These are phyloP conservation scores for Dione vanillae DNA, from an alignment of 2,888 invertebrate species.

Conservation along the genomic window DNA sequence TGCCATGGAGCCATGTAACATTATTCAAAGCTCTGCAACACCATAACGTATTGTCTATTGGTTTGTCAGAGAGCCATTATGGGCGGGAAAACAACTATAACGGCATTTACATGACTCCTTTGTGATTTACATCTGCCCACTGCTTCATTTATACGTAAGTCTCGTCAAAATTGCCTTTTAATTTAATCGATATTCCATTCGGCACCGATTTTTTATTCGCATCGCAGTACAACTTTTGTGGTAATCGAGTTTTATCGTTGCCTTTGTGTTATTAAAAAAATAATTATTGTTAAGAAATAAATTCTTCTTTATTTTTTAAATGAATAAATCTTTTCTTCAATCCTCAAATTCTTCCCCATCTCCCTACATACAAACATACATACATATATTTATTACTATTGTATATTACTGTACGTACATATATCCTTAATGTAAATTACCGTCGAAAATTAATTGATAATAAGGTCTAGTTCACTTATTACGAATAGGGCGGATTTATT, in stretches of 20 bases:
- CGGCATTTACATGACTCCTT: conserved; percentile 70
- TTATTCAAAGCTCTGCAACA: conserved; percentile 34
- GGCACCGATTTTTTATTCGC: conserved; percentile 22
- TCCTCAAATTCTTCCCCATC: too few relatives aligned
- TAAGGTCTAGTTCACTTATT: too few relatives aligned
- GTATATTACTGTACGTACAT: too few relatives aligned
- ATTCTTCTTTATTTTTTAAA: too few relatives aligned
- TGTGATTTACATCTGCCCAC: conserved; percentile 63
- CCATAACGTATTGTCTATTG: conserved; percentile 51
- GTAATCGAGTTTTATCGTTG: not conserved
- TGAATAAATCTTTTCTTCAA: too few relatives aligned
- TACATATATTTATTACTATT: too few relatives aligned
- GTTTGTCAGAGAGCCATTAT: conserved; percentile 57
- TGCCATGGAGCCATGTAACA: not conserved
- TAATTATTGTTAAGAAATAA: too few relatives aligned
- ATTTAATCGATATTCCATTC: conserved; percentile 55
- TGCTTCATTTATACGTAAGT: conserved; percentile 55
- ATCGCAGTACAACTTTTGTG: conserved; percentile 3
- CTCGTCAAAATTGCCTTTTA: conserved; percentile 57
- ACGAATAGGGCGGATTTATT: too few relatives aligned
- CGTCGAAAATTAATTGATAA: too few relatives aligned
- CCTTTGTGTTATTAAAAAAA: too few relatives aligned
- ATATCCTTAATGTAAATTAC: too few relatives aligned
- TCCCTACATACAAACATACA: too few relatives aligned
- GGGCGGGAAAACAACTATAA: conserved; percentile 64